phyloP scores from a whole-genome alignment of 2,113 vertebrate species.

The Solea senegalensis region DNA sequence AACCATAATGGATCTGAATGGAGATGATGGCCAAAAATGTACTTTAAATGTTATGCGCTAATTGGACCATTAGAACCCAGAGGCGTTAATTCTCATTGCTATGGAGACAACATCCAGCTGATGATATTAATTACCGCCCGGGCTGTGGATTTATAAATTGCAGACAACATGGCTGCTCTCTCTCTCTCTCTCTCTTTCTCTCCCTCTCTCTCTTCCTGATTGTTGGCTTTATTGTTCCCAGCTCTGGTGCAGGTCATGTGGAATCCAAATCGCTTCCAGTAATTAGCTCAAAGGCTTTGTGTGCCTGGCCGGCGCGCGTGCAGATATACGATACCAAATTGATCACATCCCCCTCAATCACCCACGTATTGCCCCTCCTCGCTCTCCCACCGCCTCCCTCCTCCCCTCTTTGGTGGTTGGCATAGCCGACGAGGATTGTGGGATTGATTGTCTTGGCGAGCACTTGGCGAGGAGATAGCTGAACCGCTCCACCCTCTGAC shows the following conservation, averaged over 20 bases:
- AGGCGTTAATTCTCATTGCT: slow-evolving; percentile 63
- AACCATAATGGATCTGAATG: slow-evolving; percentile 68
- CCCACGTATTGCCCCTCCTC: slow-evolving; percentile 34
- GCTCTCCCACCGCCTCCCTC: neutral
- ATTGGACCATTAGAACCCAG: slow-evolving; percentile 69
- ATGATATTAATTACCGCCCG: slow-evolving; percentile 78
- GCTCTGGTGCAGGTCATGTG: slow-evolving; percentile 64
- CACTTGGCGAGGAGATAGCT: slow-evolving; percentile 58
- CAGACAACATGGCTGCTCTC: slow-evolving; percentile 64
- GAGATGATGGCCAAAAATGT: slow-evolving; percentile 66
- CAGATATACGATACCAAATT: slow-evolving; percentile 73
- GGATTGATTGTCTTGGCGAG: slow-evolving; percentile 70
- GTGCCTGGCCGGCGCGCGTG: slow-evolving; percentile 44
- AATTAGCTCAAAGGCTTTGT: slow-evolving; percentile 79
- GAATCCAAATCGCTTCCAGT: slow-evolving; percentile 72
- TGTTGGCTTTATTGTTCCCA: slow-evolving; percentile 74
- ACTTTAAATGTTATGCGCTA: slow-evolving; percentile 71
- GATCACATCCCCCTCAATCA: slow-evolving; percentile 59
- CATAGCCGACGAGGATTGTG: slow-evolving; percentile 37
- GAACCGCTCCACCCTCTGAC: slow-evolving; percentile 66
- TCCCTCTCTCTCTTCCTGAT: slow-evolving; percentile 54
- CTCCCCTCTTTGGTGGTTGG: slow-evolving; percentile 20
- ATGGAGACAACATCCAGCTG: slow-evolving; percentile 68
- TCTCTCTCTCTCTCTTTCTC: slow-evolving; percentile 18
- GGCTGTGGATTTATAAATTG: slow-evolving; percentile 67